Evolutionary conservation across 1,140 invertebrate genomes (phyloP).

Genomic region (Ditylenchus dipsaci): DNA sequence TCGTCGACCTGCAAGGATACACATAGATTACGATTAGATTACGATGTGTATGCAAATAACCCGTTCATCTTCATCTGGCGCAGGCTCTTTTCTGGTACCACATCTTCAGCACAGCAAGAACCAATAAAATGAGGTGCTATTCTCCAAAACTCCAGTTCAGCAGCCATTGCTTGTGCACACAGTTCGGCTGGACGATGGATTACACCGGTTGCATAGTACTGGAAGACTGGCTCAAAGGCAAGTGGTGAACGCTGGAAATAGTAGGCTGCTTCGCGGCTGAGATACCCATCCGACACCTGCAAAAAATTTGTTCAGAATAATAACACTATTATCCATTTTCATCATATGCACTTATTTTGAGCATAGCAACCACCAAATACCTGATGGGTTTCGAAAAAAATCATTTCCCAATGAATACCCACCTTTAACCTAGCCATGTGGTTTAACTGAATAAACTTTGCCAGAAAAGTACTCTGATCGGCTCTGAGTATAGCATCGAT

Average conservation of each 20-base stretch:
- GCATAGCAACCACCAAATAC: background rate
- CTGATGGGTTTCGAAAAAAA: background rate
- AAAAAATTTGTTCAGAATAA: slow-evolving; percentile 10
- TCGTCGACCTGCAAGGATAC: slow-evolving; percentile 45
- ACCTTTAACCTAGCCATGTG: slow-evolving; percentile 48
- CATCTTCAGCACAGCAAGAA: slow-evolving; percentile 49
- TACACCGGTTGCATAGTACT: slow-evolving; percentile 56
- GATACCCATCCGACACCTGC: slow-evolving; percentile 53
- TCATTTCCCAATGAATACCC: background rate
- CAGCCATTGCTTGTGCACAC: slow-evolving; percentile 52
- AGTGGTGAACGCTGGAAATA: slow-evolving; percentile 54
- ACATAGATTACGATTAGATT: no score
- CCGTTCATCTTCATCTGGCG: background rate
- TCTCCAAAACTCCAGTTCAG: slow-evolving; percentile 56
- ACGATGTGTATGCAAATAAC: background rate
- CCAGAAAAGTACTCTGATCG: slow-evolving; percentile 46
- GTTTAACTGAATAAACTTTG: slow-evolving; percentile 53
- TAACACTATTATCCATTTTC: background rate
- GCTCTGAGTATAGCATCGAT: slow-evolving; percentile 50
- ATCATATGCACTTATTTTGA: no score
- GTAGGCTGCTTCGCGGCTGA: slow-evolving; percentile 41
- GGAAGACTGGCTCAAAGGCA: slow-evolving; percentile 52
- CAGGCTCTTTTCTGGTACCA: background rate
- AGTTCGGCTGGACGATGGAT: slow-evolving; percentile 53
- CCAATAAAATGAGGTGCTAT: slow-evolving; percentile 52